Conservation (phyloP, 2,888 invertebrate species). For the Harpalus rubripes region DNA sequence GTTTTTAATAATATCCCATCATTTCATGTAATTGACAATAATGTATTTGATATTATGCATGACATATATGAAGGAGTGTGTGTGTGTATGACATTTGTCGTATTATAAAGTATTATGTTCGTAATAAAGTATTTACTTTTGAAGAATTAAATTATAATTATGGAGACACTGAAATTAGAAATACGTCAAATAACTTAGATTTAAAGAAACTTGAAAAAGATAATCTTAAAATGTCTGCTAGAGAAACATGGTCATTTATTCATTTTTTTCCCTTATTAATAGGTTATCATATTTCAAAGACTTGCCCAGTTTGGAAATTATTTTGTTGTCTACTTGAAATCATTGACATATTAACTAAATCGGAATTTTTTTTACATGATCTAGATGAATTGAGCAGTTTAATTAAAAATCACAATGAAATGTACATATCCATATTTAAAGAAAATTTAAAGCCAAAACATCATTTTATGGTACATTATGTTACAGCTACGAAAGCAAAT, state of each 20-base stretch:
- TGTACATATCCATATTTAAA: neutral
- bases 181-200: slow-evolving; percentile 11
- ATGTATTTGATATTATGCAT: slow-evolving; percentile 59
- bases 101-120: slow-evolving; percentile 63
- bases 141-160: slow-evolving; percentile 68
- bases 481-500: too few relatives aligned
- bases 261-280: too few relatives aligned
- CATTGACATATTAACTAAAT: neutral
- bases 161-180: slow-evolving; percentile 45
- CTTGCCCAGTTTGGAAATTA: neutral
- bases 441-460: slow-evolving; percentile 1
- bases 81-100: slow-evolving; percentile 69
- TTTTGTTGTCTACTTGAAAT: neutral
- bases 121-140: slow-evolving; percentile 67
- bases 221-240: slow-evolving; percentile 10
- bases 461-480: slow-evolving; percentile 37
- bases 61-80: slow-evolving; percentile 70
- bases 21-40: too few relatives aligned
- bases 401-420: slow-evolving; percentile 5
- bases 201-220: slow-evolving; percentile 12
- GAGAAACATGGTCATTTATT: too few relatives aligned
- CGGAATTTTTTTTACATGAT: neutral
- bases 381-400: neutral
- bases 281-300: too few relatives aligned
- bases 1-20: too few relatives aligned